phyloP scores from a whole-genome alignment of 2,888 invertebrate species.

The Barypeithes pellucidus region DNA sequence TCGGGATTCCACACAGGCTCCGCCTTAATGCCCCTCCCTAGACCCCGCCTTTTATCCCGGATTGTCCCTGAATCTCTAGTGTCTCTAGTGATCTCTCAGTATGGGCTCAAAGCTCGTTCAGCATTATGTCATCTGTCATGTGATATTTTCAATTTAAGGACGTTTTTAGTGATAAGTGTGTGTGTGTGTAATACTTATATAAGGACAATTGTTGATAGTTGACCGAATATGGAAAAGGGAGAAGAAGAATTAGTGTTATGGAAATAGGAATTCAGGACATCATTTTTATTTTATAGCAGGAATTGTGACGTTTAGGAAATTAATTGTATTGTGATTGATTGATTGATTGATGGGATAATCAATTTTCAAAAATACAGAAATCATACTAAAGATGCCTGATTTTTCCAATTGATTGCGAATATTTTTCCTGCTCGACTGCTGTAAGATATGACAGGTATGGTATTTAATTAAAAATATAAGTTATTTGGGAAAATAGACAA shows the following conservation, averaged over 20 bases:
- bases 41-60: slow-evolving; percentile 53
- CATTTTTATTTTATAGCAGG: too few species aligned
- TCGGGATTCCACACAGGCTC: slow-evolving; percentile 50
- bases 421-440: too few species aligned
- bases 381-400: too few species aligned
- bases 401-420: neutral
- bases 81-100: slow-evolving; percentile 55
- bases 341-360: too few species aligned
- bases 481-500: too few species aligned
- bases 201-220: too few species aligned
- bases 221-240: too few species aligned
- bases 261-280: neutral
- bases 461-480: too few species aligned
- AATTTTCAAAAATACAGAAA: too few species aligned
- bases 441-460: too few species aligned
- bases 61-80: slow-evolving; percentile 54
- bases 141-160: slow-evolving; percentile 30
- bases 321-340: too few species aligned
- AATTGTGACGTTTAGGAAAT: too few species aligned
- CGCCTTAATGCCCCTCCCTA: slow-evolving; percentile 50
- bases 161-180: slow-evolving; percentile 27
- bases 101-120: slow-evolving; percentile 52
- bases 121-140: slow-evolving; percentile 41
- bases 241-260: neutral
- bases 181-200: neutral